Evolutionary conservation across 2,113 vertebrate species (phyloP).

Genomic region (Arvicanthis niloticus): DNA sequence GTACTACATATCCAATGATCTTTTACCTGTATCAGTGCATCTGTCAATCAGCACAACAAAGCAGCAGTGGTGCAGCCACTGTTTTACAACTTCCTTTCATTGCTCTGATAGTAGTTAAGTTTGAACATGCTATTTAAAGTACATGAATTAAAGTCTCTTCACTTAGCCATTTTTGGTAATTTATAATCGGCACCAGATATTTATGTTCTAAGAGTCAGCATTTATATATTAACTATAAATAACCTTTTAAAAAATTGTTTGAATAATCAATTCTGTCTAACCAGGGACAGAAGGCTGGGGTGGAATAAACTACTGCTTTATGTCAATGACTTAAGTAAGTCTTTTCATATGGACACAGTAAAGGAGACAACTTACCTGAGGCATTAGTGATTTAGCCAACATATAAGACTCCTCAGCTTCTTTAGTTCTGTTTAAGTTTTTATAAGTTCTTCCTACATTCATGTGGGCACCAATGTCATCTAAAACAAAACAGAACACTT

Average conservation of each 20-base stretch:
- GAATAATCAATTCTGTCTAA: constrained; percentile 9
- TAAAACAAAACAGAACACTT: constrained; percentile 77
- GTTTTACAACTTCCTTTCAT: background rate
- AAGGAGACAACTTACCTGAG: constrained; percentile 90
- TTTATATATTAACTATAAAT: background rate
- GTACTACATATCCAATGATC: background rate
- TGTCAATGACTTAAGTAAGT: background rate
- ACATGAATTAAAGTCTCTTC: constrained; percentile 20
- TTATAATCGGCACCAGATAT: constrained; percentile 2
- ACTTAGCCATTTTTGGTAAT: background rate
- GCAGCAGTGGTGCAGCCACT: background rate
- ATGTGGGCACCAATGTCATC: constrained; percentile 99
- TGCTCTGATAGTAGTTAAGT: constrained; percentile 4
- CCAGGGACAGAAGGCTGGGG: background rate
- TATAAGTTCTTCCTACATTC: constrained; percentile 99
- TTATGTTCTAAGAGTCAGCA: background rate
- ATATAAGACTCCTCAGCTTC: constrained; percentile 98
- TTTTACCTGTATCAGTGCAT: background rate
- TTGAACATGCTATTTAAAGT: constrained; percentile 2
- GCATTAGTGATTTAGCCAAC: constrained; percentile 98
- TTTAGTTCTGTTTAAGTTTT: constrained; percentile 97
- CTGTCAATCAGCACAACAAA: background rate
- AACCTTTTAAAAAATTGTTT: background rate
- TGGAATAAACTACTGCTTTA: background rate
- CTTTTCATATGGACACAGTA: background rate